A percentile compares a stretch with the other conserved stretches of the same genome.
Conservation (phyloP, 2,797 vertebrate genomes). For the Hoplostethus atlanticus region DNA sequence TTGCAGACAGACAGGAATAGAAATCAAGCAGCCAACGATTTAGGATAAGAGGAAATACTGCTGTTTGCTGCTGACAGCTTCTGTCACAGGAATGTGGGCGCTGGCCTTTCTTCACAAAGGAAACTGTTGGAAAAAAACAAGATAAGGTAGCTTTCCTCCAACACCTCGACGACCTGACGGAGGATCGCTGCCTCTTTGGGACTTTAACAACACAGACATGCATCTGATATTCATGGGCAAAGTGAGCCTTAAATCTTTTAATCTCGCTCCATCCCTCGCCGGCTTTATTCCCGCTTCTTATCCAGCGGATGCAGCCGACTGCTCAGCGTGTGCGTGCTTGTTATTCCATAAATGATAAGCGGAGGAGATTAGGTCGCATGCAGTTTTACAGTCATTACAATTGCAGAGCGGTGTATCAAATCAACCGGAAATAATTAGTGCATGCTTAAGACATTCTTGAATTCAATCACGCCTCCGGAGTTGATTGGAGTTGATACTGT, state of each 20-base stretch:
- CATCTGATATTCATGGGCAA: conserved; percentile 81
- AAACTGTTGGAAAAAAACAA: conserved; percentile 70
- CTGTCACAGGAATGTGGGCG: conserved; percentile 22
- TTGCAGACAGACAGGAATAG: conserved; percentile 4
- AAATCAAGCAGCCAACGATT: conserved; percentile 22
- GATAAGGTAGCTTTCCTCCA: conserved; percentile 69
- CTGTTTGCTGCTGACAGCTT: conserved; percentile 37
- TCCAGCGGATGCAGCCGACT: conserved; percentile 72
- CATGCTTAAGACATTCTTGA: conserved; percentile 13
- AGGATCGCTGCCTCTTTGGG: conserved; percentile 56
- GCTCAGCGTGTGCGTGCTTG: conserved; percentile 54
- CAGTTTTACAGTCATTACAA: conserved; percentile 19
- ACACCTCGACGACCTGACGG: conserved; percentile 72
- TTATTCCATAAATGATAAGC: conserved; percentile 73
- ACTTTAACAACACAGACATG: conserved; percentile 61
- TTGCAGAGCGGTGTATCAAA: conserved; percentile 21
- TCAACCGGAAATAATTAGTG: conserved; percentile 19
- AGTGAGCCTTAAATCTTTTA: conserved; percentile 83
- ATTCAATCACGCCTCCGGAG: conserved; percentile 8
- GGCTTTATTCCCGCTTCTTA: conserved; percentile 77
- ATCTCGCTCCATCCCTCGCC: conserved; percentile 75
- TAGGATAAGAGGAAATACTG: conserved; percentile 27
- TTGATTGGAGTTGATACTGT: background rate
- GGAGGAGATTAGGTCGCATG: conserved; percentile 50
- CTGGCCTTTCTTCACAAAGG: conserved; percentile 28